Percentiles rank a stretch among this genome's conserved stretches.
These are phyloP conservation scores for Sebastes diaconus DNA, from an alignment of 2,797 vertebrate genomes.

Conservation along the genomic window DNA sequence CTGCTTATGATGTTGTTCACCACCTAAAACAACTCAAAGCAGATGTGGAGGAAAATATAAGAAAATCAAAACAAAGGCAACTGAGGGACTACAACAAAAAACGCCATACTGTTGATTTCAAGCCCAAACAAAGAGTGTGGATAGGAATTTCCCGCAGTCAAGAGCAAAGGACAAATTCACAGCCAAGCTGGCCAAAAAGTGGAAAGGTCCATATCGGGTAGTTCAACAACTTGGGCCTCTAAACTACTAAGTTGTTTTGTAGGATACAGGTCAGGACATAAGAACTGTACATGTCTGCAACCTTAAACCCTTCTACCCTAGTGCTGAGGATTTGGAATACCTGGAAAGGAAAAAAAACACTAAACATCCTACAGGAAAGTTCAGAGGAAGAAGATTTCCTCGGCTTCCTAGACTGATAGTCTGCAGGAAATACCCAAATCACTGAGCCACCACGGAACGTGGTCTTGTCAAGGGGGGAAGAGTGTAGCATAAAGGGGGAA, in stretches of 20 bases:
- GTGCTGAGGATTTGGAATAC: background rate
- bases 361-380: background rate
- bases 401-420: background rate
- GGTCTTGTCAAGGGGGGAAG: too few species aligned
- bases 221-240: background rate
- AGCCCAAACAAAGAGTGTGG: background rate
- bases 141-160: background rate
- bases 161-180: background rate
- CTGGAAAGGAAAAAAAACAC: background rate
- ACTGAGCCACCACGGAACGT: too few species aligned
- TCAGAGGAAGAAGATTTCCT: background rate
- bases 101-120: background rate
- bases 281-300: background rate
- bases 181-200: background rate
- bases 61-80: background rate
- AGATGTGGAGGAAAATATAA: background rate
- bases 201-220: background rate
- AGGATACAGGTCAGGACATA: background rate
- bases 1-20: background rate
- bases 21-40: background rate
- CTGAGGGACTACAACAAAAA: background rate
- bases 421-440: too few species aligned
- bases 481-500: too few species aligned
- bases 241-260: background rate
- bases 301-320: background rate